phyloP scores from a whole-genome alignment of 1,140 invertebrate genomes.

The Monomorium pharaonis region DNA sequence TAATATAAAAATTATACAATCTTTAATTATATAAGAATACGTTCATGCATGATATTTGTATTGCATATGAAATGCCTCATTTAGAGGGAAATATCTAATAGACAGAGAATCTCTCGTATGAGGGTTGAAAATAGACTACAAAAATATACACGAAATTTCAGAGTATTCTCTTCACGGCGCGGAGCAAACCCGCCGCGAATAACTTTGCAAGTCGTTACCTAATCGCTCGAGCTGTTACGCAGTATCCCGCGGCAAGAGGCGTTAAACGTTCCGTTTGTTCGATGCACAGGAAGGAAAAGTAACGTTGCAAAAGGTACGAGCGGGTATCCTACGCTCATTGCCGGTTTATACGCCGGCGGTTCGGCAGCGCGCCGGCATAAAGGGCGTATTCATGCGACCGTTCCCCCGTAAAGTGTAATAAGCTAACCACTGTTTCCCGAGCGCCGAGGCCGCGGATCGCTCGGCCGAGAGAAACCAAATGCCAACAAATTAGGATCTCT shows the following conservation, averaged over 20 bases:
- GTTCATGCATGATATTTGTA: neutral
- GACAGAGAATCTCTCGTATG: neutral
- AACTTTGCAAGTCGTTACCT: constrained; percentile 29
- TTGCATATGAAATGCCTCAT: neutral
- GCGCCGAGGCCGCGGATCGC: neutral
- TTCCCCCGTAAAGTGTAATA: constrained; percentile 53
- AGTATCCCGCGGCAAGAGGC: neutral
- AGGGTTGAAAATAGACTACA: neutral
- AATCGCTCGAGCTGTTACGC: constrained; percentile 16
- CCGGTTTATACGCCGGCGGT: constrained; percentile 17
- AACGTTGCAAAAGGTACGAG: constrained; percentile 43
- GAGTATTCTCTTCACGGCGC: neutral
- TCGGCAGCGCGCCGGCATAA: constrained; percentile 38
- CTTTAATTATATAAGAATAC: neutral
- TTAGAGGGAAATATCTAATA: neutral
- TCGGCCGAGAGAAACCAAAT: neutral
- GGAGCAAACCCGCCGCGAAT: neutral
- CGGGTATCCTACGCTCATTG: constrained; percentile 28
- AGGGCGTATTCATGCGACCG: constrained; percentile 51
- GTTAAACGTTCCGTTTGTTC: constrained; percentile 39
- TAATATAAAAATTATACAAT: neutral
- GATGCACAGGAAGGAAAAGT: neutral
- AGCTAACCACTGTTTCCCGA: constrained; percentile 59
- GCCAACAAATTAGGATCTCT: constrained; percentile 51
- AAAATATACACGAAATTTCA: neutral